Conservation (phyloP, 2,888 invertebrate genomes). For the Panzeria rudis region DNA sequence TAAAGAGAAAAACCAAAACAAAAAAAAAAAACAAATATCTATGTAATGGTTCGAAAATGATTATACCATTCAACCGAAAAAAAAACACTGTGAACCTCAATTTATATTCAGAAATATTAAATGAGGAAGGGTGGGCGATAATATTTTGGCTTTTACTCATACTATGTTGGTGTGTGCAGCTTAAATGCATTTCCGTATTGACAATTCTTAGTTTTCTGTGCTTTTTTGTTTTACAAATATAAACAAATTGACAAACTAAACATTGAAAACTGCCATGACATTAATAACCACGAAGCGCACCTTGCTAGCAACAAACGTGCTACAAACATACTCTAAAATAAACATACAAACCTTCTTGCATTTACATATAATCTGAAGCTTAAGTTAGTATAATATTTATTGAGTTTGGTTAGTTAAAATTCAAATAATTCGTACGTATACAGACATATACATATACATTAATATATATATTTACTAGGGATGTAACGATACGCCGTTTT, state of each 20-base stretch:
- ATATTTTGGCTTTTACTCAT: slow-evolving; percentile 30
- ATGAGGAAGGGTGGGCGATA: slow-evolving; percentile 59
- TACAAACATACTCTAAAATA: neutral
- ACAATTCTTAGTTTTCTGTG: neutral
- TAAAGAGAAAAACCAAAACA: too few species aligned
- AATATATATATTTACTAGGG: too few species aligned
- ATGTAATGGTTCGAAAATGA: neutral
- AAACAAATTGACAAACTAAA: slow-evolving; percentile 36
- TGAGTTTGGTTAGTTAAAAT: slow-evolving; percentile 32
- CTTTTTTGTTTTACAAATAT: slow-evolving; percentile 15
- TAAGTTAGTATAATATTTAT: slow-evolving; percentile 15
- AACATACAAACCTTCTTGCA: slow-evolving; percentile 3
- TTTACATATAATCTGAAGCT: neutral
- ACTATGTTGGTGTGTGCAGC: slow-evolving; percentile 23
- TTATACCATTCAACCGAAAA: slow-evolving; percentile 17
- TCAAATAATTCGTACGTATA: neutral
- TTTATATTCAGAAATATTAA: slow-evolving; percentile 31
- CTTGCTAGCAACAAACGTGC: slow-evolving; percentile 33
- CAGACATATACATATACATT: neutral
- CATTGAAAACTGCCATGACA: slow-evolving; percentile 62
- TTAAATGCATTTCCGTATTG: slow-evolving; percentile 67
- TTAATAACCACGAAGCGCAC: slow-evolving; percentile 67
- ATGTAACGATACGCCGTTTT: too few species aligned
- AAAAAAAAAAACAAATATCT: neutral
- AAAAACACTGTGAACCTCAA: neutral